A percentile compares a stretch with the other conserved stretches of the same genome.
These are phyloP conservation scores for Crenichthys baileyi DNA, from an alignment of 2,797 vertebrate species.

Conservation along the genomic window DNA sequence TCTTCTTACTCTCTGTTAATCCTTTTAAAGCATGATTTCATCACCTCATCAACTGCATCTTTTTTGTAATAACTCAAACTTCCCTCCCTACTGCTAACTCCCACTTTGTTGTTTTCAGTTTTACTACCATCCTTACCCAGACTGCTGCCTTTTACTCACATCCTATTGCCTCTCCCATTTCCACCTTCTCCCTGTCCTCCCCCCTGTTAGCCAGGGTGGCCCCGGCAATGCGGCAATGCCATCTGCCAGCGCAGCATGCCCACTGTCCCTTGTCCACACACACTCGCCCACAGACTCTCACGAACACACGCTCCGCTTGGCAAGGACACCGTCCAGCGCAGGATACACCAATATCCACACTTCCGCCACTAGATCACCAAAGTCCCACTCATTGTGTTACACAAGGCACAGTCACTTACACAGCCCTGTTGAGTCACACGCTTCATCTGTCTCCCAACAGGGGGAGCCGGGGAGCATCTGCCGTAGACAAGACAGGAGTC, in stretches of 20 bases:
- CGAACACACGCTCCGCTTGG: slow-evolving; percentile 61
- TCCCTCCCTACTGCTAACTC: slow-evolving; percentile 17
- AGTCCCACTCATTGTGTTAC: slow-evolving; percentile 58
- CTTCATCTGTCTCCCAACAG: slow-evolving; percentile 85
- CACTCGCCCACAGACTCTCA: slow-evolving; percentile 57
- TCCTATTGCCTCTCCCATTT: slow-evolving; percentile 55
- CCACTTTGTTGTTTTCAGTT: slow-evolving; percentile 42
- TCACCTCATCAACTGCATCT: slow-evolving; percentile 43
- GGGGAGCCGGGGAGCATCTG: slow-evolving; percentile 80
- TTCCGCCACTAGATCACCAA: slow-evolving; percentile 72
- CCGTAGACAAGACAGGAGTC: slow-evolving; percentile 42
- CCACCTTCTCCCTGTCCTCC: slow-evolving; percentile 61
- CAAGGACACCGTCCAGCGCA: slow-evolving; percentile 72
- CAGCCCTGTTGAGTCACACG: slow-evolving; percentile 73
- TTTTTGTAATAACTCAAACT: slow-evolving; percentile 40
- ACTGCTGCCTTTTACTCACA: slow-evolving; percentile 40
- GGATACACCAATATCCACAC: slow-evolving; percentile 69
- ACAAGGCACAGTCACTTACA: slow-evolving; percentile 32
- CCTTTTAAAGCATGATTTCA: slow-evolving; percentile 48
- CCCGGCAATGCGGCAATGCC: slow-evolving; percentile 72
- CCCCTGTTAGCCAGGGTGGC: slow-evolving; percentile 71
- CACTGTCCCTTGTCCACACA: slow-evolving; percentile 69
- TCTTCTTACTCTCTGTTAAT: slow-evolving; percentile 22
- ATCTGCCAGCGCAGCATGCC: slow-evolving; percentile 84
- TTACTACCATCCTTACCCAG: slow-evolving; percentile 46